These are phyloP conservation scores for Cheirogaleus major DNA, from an alignment of 2,797 vertebrate genomes.

Conservation along the genomic window DNA sequence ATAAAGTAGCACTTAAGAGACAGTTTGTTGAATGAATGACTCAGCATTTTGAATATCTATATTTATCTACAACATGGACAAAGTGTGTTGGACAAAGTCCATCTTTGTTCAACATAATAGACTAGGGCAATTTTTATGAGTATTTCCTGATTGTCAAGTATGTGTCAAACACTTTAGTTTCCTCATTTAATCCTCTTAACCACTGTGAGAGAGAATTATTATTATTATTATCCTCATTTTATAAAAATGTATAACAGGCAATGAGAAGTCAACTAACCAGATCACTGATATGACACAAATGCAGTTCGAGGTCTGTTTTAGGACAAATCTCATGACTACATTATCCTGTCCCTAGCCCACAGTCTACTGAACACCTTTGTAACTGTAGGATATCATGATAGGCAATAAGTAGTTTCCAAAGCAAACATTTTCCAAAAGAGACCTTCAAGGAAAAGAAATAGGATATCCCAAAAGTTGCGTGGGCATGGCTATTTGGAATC, in stretches of 20 bases:
- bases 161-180: slow-evolving; percentile 52
- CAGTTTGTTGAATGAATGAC: slow-evolving; percentile 11
- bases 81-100: slow-evolving; percentile 8
- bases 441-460: background rate
- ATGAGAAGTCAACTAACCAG: background rate
- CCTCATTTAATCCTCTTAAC: slow-evolving; percentile 31
- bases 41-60: slow-evolving; percentile 5
- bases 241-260: slow-evolving; percentile 41
- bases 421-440: slow-evolving; percentile 25
- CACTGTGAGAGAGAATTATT: slow-evolving; percentile 12
- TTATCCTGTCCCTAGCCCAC: background rate
- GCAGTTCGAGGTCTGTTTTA: slow-evolving; percentile 19
- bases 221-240: slow-evolving; percentile 37
- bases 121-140: slow-evolving; percentile 30
- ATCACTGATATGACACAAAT: background rate
- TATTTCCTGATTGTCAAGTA: slow-evolving; percentile 49
- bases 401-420: slow-evolving; percentile 3
- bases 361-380: background rate
- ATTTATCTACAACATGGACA: slow-evolving; percentile 49
- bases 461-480: background rate
- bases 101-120: slow-evolving; percentile 41
- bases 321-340: background rate
- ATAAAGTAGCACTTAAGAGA: slow-evolving; percentile 22
- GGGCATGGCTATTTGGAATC: slow-evolving; percentile 8
- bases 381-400: background rate